Evolutionary conservation across 92 coral and sea anemone species (phyloP), one percentile per base, ranked within the genome.

Genomic region (Phymanthus crucifer): DNA sequence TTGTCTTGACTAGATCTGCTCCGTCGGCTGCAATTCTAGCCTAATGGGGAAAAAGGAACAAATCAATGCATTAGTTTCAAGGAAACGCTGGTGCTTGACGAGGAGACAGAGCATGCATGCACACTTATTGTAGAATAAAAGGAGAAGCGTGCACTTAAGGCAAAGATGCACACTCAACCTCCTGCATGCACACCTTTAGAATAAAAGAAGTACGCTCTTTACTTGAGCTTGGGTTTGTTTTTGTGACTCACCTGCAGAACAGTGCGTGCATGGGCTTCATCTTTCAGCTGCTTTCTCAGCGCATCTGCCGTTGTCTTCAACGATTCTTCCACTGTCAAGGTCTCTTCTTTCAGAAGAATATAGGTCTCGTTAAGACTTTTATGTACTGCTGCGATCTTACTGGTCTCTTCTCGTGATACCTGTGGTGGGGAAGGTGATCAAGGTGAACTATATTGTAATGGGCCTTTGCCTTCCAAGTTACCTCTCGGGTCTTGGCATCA

Each of bases 211-310:
- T 16, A 45, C 5, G 16, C 50, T 45, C 16, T 45, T 17, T 11
- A 45, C 16, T 11, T 45, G 4, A 45, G 16, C 64, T 54, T 24
- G 64, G 6, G 21, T 4, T 24, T 54, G 24, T 16, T 3, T 6
- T 6, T 26, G 32, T 13, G 19, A 19, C 85, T 76, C 45, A 95
- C 98, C 91, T 95, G 99, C 3, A 95, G 83, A 34, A 95, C 97
- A 32, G 95, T 93, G 58, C 99, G 91, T 3, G 92, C 90, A 47
- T 95, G 94, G 2, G 95, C 95, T 58, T 95, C 99, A 29, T 95
- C 99, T 72, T 93, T 93, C 27, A 95, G 87, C 52, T 90, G 95
- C 70, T 90, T 93, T 79, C 80, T 93, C 76, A 95, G 87, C 16
- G 96, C 90, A 27, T 84, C 91, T 54, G 97, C 97, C 10, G 97